Percentiles rank a stretch among this genome's conserved stretches.
Evolutionary conservation across 2,113 vertebrate genomes (phyloP).

Genomic region (Prionailurus bengalensis): DNA sequence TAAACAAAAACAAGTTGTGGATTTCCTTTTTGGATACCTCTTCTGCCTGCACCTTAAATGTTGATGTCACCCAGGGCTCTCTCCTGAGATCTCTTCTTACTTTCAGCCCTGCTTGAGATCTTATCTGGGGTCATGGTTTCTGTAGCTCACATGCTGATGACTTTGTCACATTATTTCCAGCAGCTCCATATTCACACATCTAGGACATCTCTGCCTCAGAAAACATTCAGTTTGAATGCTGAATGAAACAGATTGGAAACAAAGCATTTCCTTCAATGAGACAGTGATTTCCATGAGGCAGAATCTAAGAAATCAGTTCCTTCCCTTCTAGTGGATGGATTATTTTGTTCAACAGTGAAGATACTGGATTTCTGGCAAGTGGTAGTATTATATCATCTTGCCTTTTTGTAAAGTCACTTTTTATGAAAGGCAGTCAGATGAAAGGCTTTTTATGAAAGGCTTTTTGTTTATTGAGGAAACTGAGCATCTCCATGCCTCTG

Average conservation of each 20-base stretch:
- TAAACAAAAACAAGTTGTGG: neutral
- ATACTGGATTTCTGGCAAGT: neutral
- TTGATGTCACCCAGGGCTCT: neutral
- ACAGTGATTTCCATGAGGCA: neutral
- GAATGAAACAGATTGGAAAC: neutral
- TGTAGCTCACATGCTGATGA: neutral
- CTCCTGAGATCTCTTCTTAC: neutral
- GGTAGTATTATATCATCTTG: neutral
- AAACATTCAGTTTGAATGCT: neutral
- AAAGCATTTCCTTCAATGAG: neutral
- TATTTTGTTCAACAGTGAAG: neutral
- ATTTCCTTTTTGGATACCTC: neutral
- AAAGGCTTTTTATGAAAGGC: neutral
- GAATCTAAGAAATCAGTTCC: neutral
- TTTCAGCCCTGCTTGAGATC: neutral
- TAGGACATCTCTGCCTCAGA: neutral
- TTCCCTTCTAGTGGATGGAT: neutral
- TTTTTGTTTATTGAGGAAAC: neutral
- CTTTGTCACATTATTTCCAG: neutral
- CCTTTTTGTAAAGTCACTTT: constrained; percentile 25
- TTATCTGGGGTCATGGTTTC: neutral
- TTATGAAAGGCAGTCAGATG: neutral
- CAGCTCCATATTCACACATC: neutral
- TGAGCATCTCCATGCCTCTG: neutral
- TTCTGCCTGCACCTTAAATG: neutral